Evolutionary conservation across 2,113 vertebrate species (phyloP).

Genomic region (Aegotheles bennettii): DNA sequence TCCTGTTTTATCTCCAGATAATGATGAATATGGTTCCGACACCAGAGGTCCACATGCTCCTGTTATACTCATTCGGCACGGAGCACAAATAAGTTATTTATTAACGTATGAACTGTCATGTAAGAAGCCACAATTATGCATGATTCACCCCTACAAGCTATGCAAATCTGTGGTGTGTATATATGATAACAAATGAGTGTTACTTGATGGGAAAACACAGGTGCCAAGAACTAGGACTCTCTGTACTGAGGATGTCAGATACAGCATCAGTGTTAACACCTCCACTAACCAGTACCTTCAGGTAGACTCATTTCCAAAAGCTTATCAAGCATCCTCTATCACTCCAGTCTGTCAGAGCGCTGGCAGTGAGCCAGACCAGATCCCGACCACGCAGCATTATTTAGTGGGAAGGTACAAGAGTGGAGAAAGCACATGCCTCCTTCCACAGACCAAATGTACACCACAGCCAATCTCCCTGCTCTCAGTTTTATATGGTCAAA

Average conservation of each 20-base stretch:
- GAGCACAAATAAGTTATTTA: conserved; percentile 17
- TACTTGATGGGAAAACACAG: conserved; percentile 45
- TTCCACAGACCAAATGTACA: fast-evolving
- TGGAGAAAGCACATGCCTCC: background rate
- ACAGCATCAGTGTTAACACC: conserved; percentile 36
- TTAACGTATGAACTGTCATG: conserved; percentile 62
- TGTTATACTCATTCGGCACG: background rate
- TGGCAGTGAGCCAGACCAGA: background rate
- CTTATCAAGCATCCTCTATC: conserved; percentile 19
- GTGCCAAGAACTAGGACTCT: conserved; percentile 42
- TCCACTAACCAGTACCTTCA: conserved; percentile 24
- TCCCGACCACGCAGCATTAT: background rate
- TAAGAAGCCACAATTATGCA: conserved; percentile 58
- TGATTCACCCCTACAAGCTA: conserved; percentile 50
- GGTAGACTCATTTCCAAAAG: conserved; percentile 30
- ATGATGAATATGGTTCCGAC: conserved; percentile 10
- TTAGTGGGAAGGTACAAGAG: background rate
- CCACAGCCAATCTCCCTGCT: background rate
- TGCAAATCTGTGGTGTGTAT: conserved; percentile 39
- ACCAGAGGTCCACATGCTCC: conserved; percentile 29
- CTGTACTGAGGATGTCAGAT: conserved; percentile 26
- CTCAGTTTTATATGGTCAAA: fast-evolving
- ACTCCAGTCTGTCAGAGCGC: background rate
- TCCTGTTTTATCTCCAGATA: conserved; percentile 45
- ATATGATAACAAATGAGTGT: conserved; percentile 55